Percentiles rank a stretch among this genome's conserved stretches.
Conservation (phyloP, 1,140 invertebrate genomes). For the Chlorops oryzae region DNA sequence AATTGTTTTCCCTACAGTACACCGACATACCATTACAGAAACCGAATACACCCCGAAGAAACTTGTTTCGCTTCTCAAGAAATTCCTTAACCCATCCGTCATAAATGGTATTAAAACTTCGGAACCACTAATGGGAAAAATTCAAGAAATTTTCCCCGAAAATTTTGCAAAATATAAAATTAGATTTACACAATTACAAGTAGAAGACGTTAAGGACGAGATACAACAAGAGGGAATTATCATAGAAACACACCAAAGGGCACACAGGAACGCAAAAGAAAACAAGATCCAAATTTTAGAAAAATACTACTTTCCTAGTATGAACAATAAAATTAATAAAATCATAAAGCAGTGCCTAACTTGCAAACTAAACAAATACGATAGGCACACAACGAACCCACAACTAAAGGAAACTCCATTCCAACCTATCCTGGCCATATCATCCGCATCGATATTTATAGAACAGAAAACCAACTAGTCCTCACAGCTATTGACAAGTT, state of each 20-base stretch:
- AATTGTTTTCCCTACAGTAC: too few relatives aligned
- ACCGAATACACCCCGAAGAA: background rate
- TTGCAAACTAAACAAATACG: conserved; percentile 12
- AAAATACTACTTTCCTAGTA: conserved; percentile 11
- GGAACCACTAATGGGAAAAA: conserved; percentile 6
- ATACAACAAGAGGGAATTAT: too few relatives aligned
- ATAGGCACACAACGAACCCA: conserved; percentile 2
- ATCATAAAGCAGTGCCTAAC: conserved; percentile 3
- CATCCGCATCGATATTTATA: conserved; percentile 7
- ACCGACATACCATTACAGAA: conserved; percentile 3
- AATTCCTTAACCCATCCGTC: conserved; percentile 10
- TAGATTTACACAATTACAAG: too few relatives aligned
- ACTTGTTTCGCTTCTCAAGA: background rate
- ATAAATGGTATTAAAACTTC: conserved; percentile 6
- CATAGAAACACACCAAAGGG: conserved; percentile 2
- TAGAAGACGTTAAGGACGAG: too few relatives aligned
- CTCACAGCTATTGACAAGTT: conserved; percentile 12
- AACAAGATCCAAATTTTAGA: conserved; percentile 6
- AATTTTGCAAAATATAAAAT: conserved; percentile 5
- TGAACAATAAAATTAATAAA: conserved; percentile 4
- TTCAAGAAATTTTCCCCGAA: conserved; percentile 6
- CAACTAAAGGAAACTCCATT: conserved; percentile 2
- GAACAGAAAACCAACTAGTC: conserved; percentile 1
- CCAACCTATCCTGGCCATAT: conserved; percentile 8
- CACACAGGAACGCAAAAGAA: conserved; percentile 6